Conservation (phyloP, 2,797 vertebrate genomes). For the Clamator glandarius region DNA sequence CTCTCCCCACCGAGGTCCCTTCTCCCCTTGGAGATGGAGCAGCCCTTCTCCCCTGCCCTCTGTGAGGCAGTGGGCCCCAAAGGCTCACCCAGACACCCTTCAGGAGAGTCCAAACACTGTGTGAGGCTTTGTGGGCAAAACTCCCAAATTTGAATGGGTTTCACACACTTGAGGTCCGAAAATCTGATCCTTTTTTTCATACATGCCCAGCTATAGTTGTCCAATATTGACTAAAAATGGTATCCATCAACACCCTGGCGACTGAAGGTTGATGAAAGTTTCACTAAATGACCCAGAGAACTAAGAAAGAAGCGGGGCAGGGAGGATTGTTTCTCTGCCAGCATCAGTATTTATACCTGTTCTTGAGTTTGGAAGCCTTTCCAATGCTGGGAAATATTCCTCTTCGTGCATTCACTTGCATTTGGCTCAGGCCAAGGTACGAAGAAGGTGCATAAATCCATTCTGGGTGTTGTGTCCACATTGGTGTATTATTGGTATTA, state of each 20-base stretch:
- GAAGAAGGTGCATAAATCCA: conserved; percentile 40
- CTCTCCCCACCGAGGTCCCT: too few species aligned
- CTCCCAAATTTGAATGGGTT: neutral
- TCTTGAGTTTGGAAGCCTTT: neutral
- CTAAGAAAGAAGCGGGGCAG: neutral
- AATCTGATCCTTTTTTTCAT: rapidly evolving
- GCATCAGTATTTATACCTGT: conserved; percentile 18
- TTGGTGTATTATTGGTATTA: neutral
- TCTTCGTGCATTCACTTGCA: neutral
- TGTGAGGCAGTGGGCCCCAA: neutral
- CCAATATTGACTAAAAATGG: neutral
- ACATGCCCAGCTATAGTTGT: neutral
- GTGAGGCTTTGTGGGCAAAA: neutral
- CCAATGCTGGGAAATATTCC: neutral
- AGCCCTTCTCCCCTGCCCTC: neutral
- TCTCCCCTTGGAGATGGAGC: too few species aligned
- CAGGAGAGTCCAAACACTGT: neutral
- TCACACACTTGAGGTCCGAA: neutral
- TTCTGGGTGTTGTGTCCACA: neutral
- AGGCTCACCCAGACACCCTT: rapidly evolving
- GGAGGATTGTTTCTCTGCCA: neutral
- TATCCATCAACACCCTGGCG: neutral
- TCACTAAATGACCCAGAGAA: neutral
- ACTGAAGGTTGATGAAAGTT: neutral
- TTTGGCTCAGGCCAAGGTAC: neutral